phyloP scores from a whole-genome alignment of 2,797 vertebrate species.

The Cheirogaleus major region DNA sequence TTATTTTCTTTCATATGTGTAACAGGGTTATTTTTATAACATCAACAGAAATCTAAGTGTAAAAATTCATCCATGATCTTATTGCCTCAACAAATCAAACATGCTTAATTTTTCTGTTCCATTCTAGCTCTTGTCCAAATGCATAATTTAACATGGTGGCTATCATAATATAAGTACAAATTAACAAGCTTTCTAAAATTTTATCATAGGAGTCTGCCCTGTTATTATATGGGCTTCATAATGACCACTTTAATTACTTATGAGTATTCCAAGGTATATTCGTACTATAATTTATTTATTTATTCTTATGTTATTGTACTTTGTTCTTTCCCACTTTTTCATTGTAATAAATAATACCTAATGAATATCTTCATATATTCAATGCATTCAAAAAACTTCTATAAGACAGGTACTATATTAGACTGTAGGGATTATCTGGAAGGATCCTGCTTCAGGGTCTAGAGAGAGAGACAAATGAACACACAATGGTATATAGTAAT shows the following conservation, averaged over 20 bases:
- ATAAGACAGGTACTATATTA: not conserved
- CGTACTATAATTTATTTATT: not conserved
- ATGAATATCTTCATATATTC: not conserved
- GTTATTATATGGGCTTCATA: not conserved
- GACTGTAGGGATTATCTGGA: not conserved
- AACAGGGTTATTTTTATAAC: not conserved
- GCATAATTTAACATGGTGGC: not conserved
- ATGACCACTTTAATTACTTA: slow-evolving; percentile 10
- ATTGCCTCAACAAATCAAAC: not conserved
- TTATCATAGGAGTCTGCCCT: not conserved
- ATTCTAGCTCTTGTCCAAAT: not conserved
- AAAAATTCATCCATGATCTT: not conserved
- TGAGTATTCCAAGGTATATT: not conserved
- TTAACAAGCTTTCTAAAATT: not conserved
- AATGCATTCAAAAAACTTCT: not conserved
- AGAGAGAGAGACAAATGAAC: not conserved
- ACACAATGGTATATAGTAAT: not conserved
- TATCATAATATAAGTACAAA: slow-evolving; percentile 10
- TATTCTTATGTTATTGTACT: not conserved
- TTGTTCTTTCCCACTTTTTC: not conserved
- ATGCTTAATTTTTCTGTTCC: not conserved
- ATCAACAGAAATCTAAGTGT: slow-evolving; percentile 25
- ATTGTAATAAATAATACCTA: not conserved
- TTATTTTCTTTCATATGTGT: slow-evolving; percentile 40
- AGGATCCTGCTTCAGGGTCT: not conserved